Base-by-base conservation (phyloP, 2,888 invertebrate genomes). In the Coleophora flavipennella region DNA sequence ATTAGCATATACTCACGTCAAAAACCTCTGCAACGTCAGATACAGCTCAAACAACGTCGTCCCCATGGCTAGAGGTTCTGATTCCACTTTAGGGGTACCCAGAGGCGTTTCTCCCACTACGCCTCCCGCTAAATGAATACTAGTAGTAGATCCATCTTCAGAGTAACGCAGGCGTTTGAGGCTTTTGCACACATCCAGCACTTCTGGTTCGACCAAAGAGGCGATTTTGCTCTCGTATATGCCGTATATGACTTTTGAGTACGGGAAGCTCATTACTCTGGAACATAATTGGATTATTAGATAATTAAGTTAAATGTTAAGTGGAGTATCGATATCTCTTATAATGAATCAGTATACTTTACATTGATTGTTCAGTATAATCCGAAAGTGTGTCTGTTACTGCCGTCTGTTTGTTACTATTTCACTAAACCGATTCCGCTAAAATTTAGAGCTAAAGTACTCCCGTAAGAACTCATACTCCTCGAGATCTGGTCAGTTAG, bases 41-140 rank as follows among this genome's bases (percentile, higher is more conserved):
- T 98, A 98, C 8, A 98, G 85, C 71, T 97, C 96, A 71, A 98
- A 96, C 37, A 98, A 79, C 2, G 93, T 92, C 1, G 96, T 96
- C 0, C 95, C 95, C 86, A 94, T 91, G 1, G 90, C 88, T 31
- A 95, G 74, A 10, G 92, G 90, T 49, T 92, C 91, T 11, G 86
- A 73, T 3, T 87, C 86, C 0, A 85, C 77, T 1, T 72, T 63
- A 1, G 84, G 70, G 1, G 75, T 56, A 0, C 86, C 86, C 8
- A 86, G 14, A 0, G 79, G 79, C 1, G 87, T 77, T 12, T 76
- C 85, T 11, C 88, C 87, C 28, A 84, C 85, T 9, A 85, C 51
- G 1, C 88, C 87, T 1, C 86, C 88, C 1, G 85, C 88, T 42
- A 86, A 74, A 46, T 66, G 67, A 36, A 75, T 73, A 8, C 67